Conservation (phyloP, 2,888 invertebrate genomes). For the Phaedon cochleariae region DNA sequence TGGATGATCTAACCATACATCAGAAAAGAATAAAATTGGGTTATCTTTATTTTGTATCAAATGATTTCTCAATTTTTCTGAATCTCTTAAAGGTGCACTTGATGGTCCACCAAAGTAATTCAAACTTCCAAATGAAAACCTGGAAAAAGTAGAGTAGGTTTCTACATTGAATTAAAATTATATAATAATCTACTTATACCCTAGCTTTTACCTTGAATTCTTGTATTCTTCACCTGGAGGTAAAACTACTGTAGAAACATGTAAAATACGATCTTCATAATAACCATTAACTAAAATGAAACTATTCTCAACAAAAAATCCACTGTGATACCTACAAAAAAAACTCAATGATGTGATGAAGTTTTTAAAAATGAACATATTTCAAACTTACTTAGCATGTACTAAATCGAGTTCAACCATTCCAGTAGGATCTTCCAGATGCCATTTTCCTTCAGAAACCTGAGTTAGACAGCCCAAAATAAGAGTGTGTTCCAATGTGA, state of each 20-base stretch:
- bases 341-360: neutral
- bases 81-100: slow-evolving; percentile 75
- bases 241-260: slow-evolving; percentile 85
- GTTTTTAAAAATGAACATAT: neutral
- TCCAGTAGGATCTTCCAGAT: slow-evolving; percentile 93
- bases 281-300: slow-evolving; percentile 91
- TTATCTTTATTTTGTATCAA: slow-evolving; percentile 80
- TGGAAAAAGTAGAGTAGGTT: slow-evolving; percentile 47
- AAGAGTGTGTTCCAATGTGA: slow-evolving; percentile 55
- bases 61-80: slow-evolving; percentile 74
- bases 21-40: slow-evolving; percentile 90
- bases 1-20: slow-evolving; percentile 90
- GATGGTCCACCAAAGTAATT: slow-evolving; percentile 92
- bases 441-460: slow-evolving; percentile 85
- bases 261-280: slow-evolving; percentile 83
- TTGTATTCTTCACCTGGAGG: slow-evolving; percentile 83
- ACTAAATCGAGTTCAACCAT: slow-evolving; percentile 82
- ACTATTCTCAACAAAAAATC: slow-evolving; percentile 89
- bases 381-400: slow-evolving; percentile 63
- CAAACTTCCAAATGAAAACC: slow-evolving; percentile 80
- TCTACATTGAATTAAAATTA: too few relatives aligned
- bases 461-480: slow-evolving; percentile 65
- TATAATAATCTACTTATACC: too few relatives aligned
- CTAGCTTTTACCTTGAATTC: slow-evolving; percentile 66
- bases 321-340: slow-evolving; percentile 75